Conservation (phyloP, 2,113 vertebrate genomes). For the Hepsetus odoe region DNA sequence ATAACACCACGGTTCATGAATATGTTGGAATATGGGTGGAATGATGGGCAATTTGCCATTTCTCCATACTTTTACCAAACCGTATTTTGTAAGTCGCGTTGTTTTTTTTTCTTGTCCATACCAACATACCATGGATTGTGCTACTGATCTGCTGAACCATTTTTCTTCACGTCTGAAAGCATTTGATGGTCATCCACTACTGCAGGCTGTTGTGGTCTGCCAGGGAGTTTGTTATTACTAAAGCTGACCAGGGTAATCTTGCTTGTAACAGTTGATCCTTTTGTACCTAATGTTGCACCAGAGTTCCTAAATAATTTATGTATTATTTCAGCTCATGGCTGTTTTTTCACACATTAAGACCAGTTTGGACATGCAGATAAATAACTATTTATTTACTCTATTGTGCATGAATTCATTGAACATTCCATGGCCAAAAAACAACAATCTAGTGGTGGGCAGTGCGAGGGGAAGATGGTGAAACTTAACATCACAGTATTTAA, state of each 20-base stretch:
- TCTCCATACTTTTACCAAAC: too few species aligned
- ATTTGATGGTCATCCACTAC: background rate
- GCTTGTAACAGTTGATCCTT: background rate
- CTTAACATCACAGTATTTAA: background rate
- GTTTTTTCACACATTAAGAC: too few species aligned
- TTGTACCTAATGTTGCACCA: background rate
- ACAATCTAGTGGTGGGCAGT: background rate
- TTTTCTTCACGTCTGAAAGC: background rate
- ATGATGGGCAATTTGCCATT: too few species aligned
- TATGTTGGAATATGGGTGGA: too few species aligned
- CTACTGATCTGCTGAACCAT: background rate
- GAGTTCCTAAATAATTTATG: background rate
- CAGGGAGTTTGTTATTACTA: background rate
- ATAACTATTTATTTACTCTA: background rate
- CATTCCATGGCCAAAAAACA: background rate
- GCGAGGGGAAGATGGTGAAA: too few species aligned
- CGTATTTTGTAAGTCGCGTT: background rate
- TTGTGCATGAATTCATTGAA: background rate
- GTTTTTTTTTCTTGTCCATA: background rate
- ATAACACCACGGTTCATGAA: too few species aligned
- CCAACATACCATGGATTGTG: background rate
- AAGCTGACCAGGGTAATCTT: background rate
- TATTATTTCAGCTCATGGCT: background rate
- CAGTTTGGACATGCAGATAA: background rate
- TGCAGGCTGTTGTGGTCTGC: background rate